Conservation (phyloP, 2,888 invertebrate species). For the Catocala nupta region DNA sequence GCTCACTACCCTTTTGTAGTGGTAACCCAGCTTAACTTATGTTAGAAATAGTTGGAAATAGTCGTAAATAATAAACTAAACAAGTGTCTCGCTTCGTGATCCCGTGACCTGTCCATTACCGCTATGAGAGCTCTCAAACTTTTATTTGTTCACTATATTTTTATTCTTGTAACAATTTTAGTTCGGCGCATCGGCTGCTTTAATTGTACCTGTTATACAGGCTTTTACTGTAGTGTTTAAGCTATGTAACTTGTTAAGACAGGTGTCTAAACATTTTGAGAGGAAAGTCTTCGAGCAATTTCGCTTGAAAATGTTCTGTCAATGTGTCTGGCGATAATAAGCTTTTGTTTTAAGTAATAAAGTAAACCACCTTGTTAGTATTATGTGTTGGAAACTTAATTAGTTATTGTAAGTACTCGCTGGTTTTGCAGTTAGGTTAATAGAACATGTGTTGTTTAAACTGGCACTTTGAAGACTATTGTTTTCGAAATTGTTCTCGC, state of each 20-base stretch:
- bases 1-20: too few relatives aligned
- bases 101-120: slow-evolving; percentile 7
- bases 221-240: background rate
- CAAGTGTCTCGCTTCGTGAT: background rate
- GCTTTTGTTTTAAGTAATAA: too few relatives aligned
- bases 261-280: slow-evolving; percentile 3
- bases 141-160: background rate
- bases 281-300: background rate
- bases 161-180: slow-evolving; percentile 3
- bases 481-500: too few relatives aligned
- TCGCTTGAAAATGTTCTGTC: too few relatives aligned
- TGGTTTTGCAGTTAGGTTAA: too few relatives aligned
- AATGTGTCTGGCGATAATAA: too few relatives aligned
- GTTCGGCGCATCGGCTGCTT: background rate
- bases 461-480: too few relatives aligned
- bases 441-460: too few relatives aligned
- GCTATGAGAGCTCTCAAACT: background rate
- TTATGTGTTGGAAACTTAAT: too few relatives aligned
- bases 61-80: background rate
- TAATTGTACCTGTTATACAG: slow-evolving; percentile 1
- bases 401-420: too few relatives aligned
- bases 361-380: too few relatives aligned
- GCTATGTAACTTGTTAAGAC: background rate
- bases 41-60: background rate
- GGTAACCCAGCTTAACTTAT: too few relatives aligned